Base-by-base conservation (phyloP, 2,113 vertebrate genomes). In the Lynx canadensis region DNA sequence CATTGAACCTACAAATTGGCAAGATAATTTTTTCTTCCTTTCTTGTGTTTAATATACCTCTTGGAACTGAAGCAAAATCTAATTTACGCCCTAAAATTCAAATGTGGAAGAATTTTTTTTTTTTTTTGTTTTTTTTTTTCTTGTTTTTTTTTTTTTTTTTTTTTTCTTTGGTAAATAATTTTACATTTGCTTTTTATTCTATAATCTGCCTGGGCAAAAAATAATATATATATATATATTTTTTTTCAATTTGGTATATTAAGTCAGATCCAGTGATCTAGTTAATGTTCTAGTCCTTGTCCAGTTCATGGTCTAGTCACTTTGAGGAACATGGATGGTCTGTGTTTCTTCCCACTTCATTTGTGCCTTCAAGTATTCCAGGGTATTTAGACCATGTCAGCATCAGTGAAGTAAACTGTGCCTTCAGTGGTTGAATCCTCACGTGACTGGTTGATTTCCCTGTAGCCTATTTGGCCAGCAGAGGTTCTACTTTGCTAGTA, bases 371-470 rank as follows among this genome's bases (percentile, higher is more conserved):
- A 65, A 10, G 0, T 50, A 31, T 12, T 50, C 5, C 4, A 33
- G 1, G 7, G 12, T 33, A 0, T 12, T 76, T 60, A 4, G 7
- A 2, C 63, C 10, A 50, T 5, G 2, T 0, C 15, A 60, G n/a
- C 0, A 19, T 8, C 25, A 3, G 1, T 41, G 18, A 66, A 57
- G 9, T 55, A 41, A 85, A 31, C 7, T 4, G 2, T 18, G 31
- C 65, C 23, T n/a, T 91, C 18, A 36, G 41, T 2, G 60, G 8
- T 57, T 87, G 7, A 73, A 19, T 60, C 25, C 57, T 41, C 19
- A 11, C 4, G 36, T 65, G 21, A 73, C 50, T 81, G 12, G 9
- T 33, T 86, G 57, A 36, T 68, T 52, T 82, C 21, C 23, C 18
- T 10, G 45, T 29, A 14, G 25, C 27, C 12, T 41, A 3, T n/a